A percentile compares a stretch with the other conserved stretches of the same genome.
Evolutionary conservation across 2,113 vertebrate genomes (phyloP).

Genomic region (Caretta caretta): DNA sequence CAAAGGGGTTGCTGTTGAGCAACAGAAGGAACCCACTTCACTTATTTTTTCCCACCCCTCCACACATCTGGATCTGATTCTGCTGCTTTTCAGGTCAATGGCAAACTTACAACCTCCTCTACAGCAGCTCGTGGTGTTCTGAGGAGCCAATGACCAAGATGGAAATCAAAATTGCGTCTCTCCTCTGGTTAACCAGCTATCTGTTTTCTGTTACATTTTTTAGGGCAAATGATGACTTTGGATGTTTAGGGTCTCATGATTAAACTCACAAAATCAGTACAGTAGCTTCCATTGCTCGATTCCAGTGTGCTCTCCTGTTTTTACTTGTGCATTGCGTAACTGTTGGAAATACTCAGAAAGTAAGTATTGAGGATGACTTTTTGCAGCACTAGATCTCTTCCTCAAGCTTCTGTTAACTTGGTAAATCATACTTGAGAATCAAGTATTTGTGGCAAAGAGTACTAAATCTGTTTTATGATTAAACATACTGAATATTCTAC

Average conservation of each 20-base stretch:
- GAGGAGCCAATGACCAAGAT: not conserved
- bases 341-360: conserved; percentile 16
- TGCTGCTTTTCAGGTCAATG: not conserved
- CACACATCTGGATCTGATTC: not conserved
- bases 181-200: not conserved
- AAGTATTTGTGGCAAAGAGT: not conserved
- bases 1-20: not conserved
- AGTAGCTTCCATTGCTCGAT: not conserved
- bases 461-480: not conserved
- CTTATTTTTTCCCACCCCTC: not conserved
- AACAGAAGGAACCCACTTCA: not conserved
- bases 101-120: not conserved
- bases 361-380: not conserved
- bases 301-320: not conserved
- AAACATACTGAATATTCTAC: conserved; percentile 2
- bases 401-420: not conserved
- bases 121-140: not conserved
- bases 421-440: conserved; percentile 2
- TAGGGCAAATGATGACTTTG: not conserved
- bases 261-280: not conserved
- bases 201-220: conserved; percentile 5
- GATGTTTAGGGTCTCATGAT: not conserved
- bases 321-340: not conserved
- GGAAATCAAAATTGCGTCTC: not conserved
- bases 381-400: not conserved